Conservation (phyloP, 2,797 vertebrate species). For the Pseudocheirus occidentalis region DNA sequence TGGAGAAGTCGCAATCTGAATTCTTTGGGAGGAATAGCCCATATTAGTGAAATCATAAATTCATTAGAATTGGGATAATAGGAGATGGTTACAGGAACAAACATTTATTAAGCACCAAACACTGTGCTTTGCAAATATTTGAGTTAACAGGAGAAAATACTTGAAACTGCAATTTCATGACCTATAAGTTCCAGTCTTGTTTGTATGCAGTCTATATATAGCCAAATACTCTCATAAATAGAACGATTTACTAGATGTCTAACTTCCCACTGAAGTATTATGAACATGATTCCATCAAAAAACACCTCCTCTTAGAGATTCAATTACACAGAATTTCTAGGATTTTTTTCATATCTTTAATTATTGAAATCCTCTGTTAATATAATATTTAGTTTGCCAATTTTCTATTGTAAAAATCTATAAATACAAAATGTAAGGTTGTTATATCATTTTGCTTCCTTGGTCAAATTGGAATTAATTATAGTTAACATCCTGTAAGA, state of each 20-base stretch:
- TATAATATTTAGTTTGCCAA: neutral
- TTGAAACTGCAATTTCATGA: neutral
- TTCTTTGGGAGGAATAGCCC: neutral
- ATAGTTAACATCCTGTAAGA: neutral
- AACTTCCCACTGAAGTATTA: rapidly evolving
- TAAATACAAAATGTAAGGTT: constrained; percentile 18
- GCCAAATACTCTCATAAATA: neutral
- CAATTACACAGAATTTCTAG: neutral
- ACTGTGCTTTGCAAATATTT: neutral
- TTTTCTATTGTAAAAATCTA: neutral
- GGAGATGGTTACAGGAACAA: neutral
- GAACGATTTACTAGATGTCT: neutral
- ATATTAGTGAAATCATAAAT: neutral
- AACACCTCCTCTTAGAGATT: neutral
- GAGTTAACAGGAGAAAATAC: constrained; percentile 10
- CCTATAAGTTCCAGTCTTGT: neutral
- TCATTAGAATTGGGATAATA: neutral
- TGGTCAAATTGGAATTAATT: neutral
- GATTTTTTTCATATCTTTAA: neutral
- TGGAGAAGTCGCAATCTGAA: neutral
- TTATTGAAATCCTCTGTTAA: neutral
- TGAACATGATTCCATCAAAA: neutral
- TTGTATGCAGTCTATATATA: constrained; percentile 3
- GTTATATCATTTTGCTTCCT: neutral
- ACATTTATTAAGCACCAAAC: neutral